These are phyloP conservation scores for Charanyca ferruginea DNA, from an alignment of 2,888 invertebrate genomes.

Conservation along the genomic window DNA sequence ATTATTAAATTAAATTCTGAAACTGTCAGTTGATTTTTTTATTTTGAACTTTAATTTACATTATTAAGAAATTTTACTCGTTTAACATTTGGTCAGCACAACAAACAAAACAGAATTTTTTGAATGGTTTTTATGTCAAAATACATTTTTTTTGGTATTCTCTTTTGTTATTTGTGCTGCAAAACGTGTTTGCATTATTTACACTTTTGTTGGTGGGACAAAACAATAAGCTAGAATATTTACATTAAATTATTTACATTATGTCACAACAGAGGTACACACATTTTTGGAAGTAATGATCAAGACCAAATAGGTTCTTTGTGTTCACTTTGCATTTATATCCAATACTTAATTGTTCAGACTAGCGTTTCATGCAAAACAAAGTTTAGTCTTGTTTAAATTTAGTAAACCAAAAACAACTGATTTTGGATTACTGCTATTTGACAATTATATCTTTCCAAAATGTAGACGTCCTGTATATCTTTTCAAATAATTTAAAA, in stretches of 20 bases:
- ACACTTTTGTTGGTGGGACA: slow-evolving; percentile 83
- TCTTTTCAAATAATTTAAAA: slow-evolving; percentile 83
- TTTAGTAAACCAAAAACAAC: slow-evolving; percentile 24
- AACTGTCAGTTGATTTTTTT: slow-evolving; percentile 40
- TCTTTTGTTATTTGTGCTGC: slow-evolving; percentile 63
- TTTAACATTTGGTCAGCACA: slow-evolving; percentile 56
- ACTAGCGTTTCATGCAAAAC: slow-evolving; percentile 38
- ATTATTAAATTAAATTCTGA: slow-evolving; percentile 46
- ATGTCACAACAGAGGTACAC: slow-evolving; percentile 48
- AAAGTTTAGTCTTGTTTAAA: slow-evolving; percentile 29
- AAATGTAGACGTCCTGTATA: slow-evolving; percentile 37
- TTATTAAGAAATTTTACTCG: slow-evolving; percentile 58
- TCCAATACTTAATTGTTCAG: slow-evolving; percentile 63
- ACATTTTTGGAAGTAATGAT: slow-evolving; percentile 57
- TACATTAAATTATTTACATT: slow-evolving; percentile 72
- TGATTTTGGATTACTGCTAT: slow-evolving; percentile 26
- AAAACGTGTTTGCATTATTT: slow-evolving; percentile 68
- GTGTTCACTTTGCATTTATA: slow-evolving; percentile 70
- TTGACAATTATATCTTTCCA: slow-evolving; percentile 48
- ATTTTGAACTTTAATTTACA: slow-evolving; percentile 57
- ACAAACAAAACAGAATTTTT: slow-evolving; percentile 60
- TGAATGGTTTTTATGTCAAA: slow-evolving; percentile 41
- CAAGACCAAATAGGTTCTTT: slow-evolving; percentile 11
- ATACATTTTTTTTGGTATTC: slow-evolving; percentile 17
- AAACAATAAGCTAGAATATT: slow-evolving; percentile 82